Base-by-base conservation (phyloP, 2,888 invertebrate genomes). In the Choreutis nemorana region DNA sequence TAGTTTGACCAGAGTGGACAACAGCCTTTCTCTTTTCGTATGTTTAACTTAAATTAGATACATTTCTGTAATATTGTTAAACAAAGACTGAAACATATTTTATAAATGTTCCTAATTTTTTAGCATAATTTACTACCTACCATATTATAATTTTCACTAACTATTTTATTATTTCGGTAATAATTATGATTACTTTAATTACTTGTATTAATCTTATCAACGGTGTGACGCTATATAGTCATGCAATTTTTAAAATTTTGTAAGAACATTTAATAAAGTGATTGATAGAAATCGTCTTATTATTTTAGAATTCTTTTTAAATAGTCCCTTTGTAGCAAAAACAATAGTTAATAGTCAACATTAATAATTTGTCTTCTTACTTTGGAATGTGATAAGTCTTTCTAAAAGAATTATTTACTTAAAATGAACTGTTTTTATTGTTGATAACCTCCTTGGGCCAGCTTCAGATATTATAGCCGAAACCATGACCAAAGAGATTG, bases 101-200 rank as follows among this genome's bases (percentile, higher is more conserved):
- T 66, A 61, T 62, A 65, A 66, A 72, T 72, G 78, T 78, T 78
- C 78, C 78, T 78, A 77, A 75, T 72, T 77, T 68, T 77, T 78
- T 77, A 75, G 72, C 67, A 63, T 77, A 71, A 68, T 73, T 73
- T 72, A 70, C 64, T 66, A 61, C 67, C 64, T 65, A 63, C 64
- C 57, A 56, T 66, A 63, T 64, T 73, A n/a, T 73, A 59, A 48
- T 68, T 72, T 67, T 64, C 56, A 58, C 67, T 65, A 63, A 61
- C n/a, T n/a, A n/a, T 62, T 62, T 67, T 71, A 68, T 59, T 61
- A 50, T 55, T 55, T 67, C 64, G 59, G 64, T 68, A 68, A 47
- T 45, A 56, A 61, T 50, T n/a, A n/a, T n/a, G n/a, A 62, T 67
- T 65, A 67, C 62, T 70, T 68, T 64, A 59, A 68, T 66, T 68